These are phyloP conservation scores for Diglossa cyanea DNA, from an alignment of 2,797 vertebrate species.

Conservation along the genomic window DNA sequence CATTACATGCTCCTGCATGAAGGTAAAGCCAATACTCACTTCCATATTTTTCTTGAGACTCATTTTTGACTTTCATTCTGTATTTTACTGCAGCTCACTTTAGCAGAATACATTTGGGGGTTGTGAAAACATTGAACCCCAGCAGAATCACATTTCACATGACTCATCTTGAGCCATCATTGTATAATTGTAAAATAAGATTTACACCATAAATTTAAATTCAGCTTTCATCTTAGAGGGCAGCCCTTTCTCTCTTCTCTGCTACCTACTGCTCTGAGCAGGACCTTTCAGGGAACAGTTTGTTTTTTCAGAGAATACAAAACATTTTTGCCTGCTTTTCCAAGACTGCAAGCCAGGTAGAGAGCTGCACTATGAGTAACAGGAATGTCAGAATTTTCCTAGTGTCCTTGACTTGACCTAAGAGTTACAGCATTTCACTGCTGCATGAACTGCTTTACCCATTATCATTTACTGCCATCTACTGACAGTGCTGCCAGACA, in stretches of 20 bases:
- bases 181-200: background rate
- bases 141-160: background rate
- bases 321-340: background rate
- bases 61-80: background rate
- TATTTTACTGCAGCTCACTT: background rate
- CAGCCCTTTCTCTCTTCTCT: accelerated
- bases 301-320: background rate
- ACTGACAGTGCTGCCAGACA: background rate
- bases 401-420: background rate
- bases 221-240: background rate
- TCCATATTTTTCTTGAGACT: background rate
- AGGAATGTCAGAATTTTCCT: background rate
- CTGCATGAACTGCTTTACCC: background rate
- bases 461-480: slow-evolving; percentile 49
- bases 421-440: background rate
- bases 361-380: background rate
- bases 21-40: background rate
- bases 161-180: background rate
- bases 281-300: accelerated
- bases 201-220: background rate
- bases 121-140: background rate
- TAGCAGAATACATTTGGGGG: background rate
- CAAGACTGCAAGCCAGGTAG: background rate
- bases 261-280: background rate
- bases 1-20: background rate